Evolutionary conservation across 2,113 vertebrate genomes (phyloP), one percentile per base, ranked within the genome.

Genomic region (Pomatorhinus ruficollis): DNA sequence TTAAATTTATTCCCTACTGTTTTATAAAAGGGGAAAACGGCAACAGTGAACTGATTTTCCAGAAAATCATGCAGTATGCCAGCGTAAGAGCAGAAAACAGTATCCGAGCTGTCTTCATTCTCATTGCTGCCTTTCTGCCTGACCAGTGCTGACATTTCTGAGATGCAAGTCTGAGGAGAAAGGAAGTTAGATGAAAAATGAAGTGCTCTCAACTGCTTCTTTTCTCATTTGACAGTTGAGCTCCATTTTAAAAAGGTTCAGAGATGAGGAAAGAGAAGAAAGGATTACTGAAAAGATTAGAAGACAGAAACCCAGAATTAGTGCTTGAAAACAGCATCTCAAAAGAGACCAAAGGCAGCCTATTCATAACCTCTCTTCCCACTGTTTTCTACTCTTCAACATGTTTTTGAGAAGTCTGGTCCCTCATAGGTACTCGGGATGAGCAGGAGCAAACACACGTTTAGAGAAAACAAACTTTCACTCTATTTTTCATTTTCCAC

Each of bases 1-100:
- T 47, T 80, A 93, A 94, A 93, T 66, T 44, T 91, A 90, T 88
- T 94, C 47, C 60, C 45, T 86, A 47, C 64, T 81, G 28, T 30
- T 94, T 94, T 75, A 74, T 77, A 4, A 44, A 75, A 74, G 37
- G 35, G 18, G 23, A 39, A 83, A 86, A 83, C 5, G 31, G 71
- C 18, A 31, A 39, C 18, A 72, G 47, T 35, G 64, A 93, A 90
- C 39, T 10, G 56, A 61, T 80, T 63, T 93, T 86, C 54, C 56
- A 66, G 19, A 30, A 75, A 60, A 74, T 54, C 33, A 77, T 10
- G 21, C 78, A 70, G 66, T 35, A 50, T 64, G 45, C 37, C 70
- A 85, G 27, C 2, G 8, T 45, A 44, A 85, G 30, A 88, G 39
- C 22, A 81, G 35, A 94, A 85, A 83, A 65, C 30, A 83, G 71